Evolutionary conservation across 2,797 vertebrate genomes (phyloP), one percentile per base, ranked within the genome.

Genomic region (Arrhamphus sclerolepis): DNA sequence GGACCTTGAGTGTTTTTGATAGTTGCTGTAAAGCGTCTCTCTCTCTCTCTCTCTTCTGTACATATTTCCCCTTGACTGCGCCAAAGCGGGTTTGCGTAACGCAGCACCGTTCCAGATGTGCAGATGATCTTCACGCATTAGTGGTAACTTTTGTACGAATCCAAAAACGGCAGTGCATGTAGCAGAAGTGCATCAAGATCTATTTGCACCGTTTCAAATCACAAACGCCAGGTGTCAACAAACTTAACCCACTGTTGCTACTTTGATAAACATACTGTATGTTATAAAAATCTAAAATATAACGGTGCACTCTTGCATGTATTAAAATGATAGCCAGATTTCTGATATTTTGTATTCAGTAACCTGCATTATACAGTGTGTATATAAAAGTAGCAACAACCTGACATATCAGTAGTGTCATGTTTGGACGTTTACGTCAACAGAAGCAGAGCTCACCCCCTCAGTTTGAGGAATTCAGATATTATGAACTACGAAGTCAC

Each of bases 131-230:
- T 56, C 44, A 77, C 54, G 47, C 58, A 60, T 43, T 1, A 47
- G 62, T 62, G 51, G 55, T 55, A 39, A 80, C 69, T 72, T 89
- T 83, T 87, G 57, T 84, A 87, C 17, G 3, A 82, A 79, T 82
- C 77, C 59, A 78, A 76, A 88, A 89, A 86, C 59, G 71, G 80
- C 88, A 82, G 58, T 71, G 87, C 90, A 91, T 91, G 90, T 90
- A 91, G 90, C 90, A 89, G 84, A 77, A 56, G 21, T 1, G 77
- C 82, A 82, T 65, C 88, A n/a, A 54, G 11, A 78, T 78, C 70
- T 56, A 58, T 79, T 78, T 19, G 44, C 64, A 48, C 56, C 72
- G 28, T 71, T 28, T 62, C 2, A 0, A 70, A 56, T 65, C 52
- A 58, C 50, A 70, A 16, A 62, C 28, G 79, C 56, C 19, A 0